Evolutionary conservation across 2,797 vertebrate genomes (phyloP).

Genomic region (Euphonia xanthogaster): DNA sequence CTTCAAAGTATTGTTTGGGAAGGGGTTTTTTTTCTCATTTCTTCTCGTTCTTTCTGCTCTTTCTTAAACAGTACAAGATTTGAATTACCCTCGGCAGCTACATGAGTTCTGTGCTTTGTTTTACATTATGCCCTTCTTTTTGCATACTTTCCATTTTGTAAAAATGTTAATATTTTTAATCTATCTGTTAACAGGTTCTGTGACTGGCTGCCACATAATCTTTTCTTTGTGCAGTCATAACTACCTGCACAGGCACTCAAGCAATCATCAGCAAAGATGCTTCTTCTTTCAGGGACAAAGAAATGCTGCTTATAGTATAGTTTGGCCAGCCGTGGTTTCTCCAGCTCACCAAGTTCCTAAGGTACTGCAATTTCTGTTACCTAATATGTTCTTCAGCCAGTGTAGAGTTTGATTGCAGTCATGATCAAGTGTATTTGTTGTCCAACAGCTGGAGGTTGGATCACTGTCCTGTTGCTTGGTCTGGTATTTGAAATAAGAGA

Average conservation of each 20-base stretch:
- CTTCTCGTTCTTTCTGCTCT: neutral
- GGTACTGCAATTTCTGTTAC: conserved; percentile 74
- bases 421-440: conserved; percentile 36
- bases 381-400: conserved; percentile 60
- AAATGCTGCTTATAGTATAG: conserved; percentile 72
- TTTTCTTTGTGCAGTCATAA: conserved; percentile 64
- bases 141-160: conserved; percentile 1
- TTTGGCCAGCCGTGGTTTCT: conserved; percentile 78
- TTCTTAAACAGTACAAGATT: neutral
- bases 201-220: conserved; percentile 53
- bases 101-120: neutral
- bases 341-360: conserved; percentile 78
- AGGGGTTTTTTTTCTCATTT: neutral
- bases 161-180: conserved; percentile 44
- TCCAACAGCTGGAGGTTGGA: conserved; percentile 34
- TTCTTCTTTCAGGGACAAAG: conserved; percentile 75
- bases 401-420: conserved; percentile 43
- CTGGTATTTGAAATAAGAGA: conserved; percentile 55
- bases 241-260: conserved; percentile 70
- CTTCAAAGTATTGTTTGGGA: neutral
- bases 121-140: neutral
- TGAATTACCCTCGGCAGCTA: neutral
- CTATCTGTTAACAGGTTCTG: conserved; percentile 71
- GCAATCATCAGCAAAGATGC: conserved; percentile 77
- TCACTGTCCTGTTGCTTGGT: conserved; percentile 49